Conservation (phyloP, 2,113 vertebrate species). For the Clarias batrachus region DNA sequence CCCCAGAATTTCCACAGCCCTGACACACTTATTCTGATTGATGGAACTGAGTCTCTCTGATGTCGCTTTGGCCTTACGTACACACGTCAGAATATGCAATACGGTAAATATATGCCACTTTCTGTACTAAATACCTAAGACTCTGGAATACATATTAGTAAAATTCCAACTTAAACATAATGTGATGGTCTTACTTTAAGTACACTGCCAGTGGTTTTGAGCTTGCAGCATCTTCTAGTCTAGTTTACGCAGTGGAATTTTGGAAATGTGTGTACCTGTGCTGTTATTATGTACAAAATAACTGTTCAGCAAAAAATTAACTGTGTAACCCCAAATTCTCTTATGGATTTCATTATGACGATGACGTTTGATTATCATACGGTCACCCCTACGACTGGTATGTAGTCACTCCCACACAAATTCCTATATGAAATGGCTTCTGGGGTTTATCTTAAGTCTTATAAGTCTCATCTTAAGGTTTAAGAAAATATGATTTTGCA, state of each 20-base stretch:
- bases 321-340: no score
- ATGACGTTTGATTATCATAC: not conserved
- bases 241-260: not conserved
- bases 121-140: not conserved
- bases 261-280: not conserved
- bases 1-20: conserved; percentile 40
- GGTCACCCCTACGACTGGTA: not conserved
- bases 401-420: not conserved
- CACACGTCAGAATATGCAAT: conserved; percentile 14
- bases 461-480: no score
- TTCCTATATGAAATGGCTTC: not conserved
- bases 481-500: not conserved
- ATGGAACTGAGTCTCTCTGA: conserved; percentile 26
- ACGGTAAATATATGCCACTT: not conserved
- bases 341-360: not conserved
- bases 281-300: not conserved
- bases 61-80: conserved; percentile 10
- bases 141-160: not conserved
- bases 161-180: not conserved
- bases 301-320: not conserved
- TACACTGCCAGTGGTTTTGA: not conserved
- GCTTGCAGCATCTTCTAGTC: not conserved
- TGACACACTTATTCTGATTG: conserved; percentile 46
- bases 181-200: not conserved
- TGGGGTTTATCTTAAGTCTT: not conserved